Conservation (phyloP, 1,140 invertebrate species). For the Oedothorax gibbosus region DNA sequence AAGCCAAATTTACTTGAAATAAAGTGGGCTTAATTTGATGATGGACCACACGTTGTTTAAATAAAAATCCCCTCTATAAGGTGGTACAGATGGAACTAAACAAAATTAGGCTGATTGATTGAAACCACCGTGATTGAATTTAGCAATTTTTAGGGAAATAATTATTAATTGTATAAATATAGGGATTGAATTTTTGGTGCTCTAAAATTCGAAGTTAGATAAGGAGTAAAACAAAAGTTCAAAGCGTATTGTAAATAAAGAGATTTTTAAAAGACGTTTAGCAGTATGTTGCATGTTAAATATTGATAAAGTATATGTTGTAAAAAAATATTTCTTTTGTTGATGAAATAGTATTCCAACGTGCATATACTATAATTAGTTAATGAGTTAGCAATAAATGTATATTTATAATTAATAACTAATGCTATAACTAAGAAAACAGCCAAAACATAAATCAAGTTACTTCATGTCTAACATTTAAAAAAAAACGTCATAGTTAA, state of each 20-base stretch:
- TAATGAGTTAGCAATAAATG: background rate
- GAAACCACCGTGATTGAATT: slow-evolving; percentile 54
- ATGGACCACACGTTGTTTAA: slow-evolving; percentile 9
- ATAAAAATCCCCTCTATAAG: slow-evolving; percentile 2
- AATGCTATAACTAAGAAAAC: too few relatives aligned
- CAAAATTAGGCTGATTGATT: background rate
- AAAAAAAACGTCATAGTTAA: too few relatives aligned
- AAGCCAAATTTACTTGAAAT: too few relatives aligned
- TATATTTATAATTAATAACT: too few relatives aligned
- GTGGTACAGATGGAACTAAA: slow-evolving; percentile 28
- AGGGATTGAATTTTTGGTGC: slow-evolving; percentile 59
- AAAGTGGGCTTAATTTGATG: background rate
- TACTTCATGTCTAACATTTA: too few relatives aligned
- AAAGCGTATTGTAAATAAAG: slow-evolving; percentile 52
- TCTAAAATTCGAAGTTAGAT: slow-evolving; percentile 49
- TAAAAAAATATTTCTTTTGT: slow-evolving; percentile 10
- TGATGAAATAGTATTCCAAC: background rate
- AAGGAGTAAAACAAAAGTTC: slow-evolving; percentile 47
- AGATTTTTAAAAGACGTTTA: slow-evolving; percentile 51
- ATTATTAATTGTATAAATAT: slow-evolving; percentile 46
- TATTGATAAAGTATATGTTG: slow-evolving; percentile 41
- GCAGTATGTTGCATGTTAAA: slow-evolving; percentile 53
- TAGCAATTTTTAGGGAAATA: slow-evolving; percentile 57
- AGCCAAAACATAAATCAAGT: too few relatives aligned
- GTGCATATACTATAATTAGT: too few relatives aligned